phyloP scores from a whole-genome alignment of 2,888 invertebrate genomes.

The Acanthosepion pharaonis region DNA sequence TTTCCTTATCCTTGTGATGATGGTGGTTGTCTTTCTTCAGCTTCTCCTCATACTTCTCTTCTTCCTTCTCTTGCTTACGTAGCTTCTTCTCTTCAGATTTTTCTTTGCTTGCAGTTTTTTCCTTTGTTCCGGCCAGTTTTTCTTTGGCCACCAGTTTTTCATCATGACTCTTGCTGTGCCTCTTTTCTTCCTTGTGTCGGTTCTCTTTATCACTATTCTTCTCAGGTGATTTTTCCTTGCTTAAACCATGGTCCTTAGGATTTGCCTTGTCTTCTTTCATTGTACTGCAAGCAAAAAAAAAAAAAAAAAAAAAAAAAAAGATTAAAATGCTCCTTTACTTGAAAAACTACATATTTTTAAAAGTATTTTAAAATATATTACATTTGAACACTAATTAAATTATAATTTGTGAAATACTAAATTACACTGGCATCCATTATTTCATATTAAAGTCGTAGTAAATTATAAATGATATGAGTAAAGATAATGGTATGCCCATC shows the following conservation, averaged over 20 bases:
- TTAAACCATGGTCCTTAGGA: background rate
- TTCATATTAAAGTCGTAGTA: too few relatives aligned
- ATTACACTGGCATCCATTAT: too few relatives aligned
- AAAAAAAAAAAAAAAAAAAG: slow-evolving; percentile 36
- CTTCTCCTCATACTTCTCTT: slow-evolving; percentile 49
- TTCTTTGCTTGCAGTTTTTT: slow-evolving; percentile 50
- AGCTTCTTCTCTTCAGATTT: slow-evolving; percentile 47
- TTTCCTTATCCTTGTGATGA: slow-evolving; percentile 52
- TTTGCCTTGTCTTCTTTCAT: slow-evolving; percentile 39
- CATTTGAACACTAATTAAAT: too few relatives aligned
- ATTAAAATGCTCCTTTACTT: background rate
- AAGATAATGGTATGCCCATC: too few relatives aligned
- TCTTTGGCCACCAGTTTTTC: slow-evolving; percentile 48
- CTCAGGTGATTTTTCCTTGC: slow-evolving; percentile 44
- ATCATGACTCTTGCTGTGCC: slow-evolving; percentile 51
- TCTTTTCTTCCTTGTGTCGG: slow-evolving; percentile 52
- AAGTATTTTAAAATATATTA: too few relatives aligned
- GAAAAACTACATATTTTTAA: too few relatives aligned
- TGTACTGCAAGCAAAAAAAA: slow-evolving; percentile 41
- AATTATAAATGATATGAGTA: too few relatives aligned
- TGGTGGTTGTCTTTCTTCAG: slow-evolving; percentile 55
- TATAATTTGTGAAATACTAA: too few relatives aligned
- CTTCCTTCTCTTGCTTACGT: slow-evolving; percentile 47
- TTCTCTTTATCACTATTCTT: slow-evolving; percentile 53
- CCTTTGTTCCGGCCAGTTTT: slow-evolving; percentile 50